Conservation (phyloP, 2,113 vertebrate species). For the Hoplias malabaricus region DNA sequence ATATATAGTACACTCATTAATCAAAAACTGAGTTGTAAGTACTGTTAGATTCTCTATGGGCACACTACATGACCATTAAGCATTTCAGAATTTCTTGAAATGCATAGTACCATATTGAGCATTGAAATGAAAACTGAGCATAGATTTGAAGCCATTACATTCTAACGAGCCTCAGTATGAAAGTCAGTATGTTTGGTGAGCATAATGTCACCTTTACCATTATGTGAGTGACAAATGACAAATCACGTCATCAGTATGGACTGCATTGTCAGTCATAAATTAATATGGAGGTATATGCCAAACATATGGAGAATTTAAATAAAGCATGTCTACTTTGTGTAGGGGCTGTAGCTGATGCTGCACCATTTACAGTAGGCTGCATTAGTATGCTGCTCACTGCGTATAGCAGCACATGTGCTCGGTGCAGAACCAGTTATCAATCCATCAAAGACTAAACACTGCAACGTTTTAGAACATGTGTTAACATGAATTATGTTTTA, state of each 20-base stretch:
- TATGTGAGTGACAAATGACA: neutral
- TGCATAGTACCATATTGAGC: no score
- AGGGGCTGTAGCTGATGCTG: neutral
- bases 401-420: neutral
- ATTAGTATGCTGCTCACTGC: slow-evolving; percentile 12
- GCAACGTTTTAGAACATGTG: neutral
- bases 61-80: neutral
- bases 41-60: neutral
- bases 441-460: neutral
- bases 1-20: neutral
- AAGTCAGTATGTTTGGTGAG: neutral
- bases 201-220: neutral
- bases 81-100: no score
- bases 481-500: neutral
- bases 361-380: slow-evolving; percentile 1
- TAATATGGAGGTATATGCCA: no score
- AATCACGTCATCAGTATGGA: no score
- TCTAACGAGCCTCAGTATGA: neutral
- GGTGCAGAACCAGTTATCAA: neutral
- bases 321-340: neutral
- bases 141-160: no score
- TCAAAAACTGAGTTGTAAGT: neutral
- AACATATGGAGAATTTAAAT: neutral
- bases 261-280: no score
- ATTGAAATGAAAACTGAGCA: no score